Base-by-base conservation (phyloP, 23 tunicate species). In the Ascidia mentula region DNA sequence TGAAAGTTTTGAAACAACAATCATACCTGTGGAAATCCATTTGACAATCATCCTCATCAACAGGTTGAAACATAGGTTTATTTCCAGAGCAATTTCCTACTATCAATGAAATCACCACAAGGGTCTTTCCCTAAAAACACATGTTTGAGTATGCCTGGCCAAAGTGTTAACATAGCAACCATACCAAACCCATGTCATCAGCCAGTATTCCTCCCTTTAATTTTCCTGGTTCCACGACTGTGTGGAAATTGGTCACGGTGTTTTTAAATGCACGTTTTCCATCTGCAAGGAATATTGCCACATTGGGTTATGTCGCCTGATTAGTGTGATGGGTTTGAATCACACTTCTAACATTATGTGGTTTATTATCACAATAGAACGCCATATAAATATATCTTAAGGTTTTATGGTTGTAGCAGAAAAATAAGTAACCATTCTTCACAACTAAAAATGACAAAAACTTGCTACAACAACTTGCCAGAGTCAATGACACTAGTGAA, bases 121-220 rank as follows among this genome's bases (percentile, higher is more conserved):
- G 79, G 39, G 85, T 82, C 72, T 82, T 82, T 9, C 85, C 85
- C 85, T 82, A 38, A 82, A 39, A 70, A 6, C 15, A 65, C 33
- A 3, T 36, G 3, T 18, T 70, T 7, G 4, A 32, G 7, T 70
- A 53, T 9, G 13, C n/a, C n/a, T n/a, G n/a, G n/a, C n/a, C n/a
- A n/a, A n/a, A n/a, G n/a, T n/a, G n/a, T n/a, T n/a, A n/a, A n/a
- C 53, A 28, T 17, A 15, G 26, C 12, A 40, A 8, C 7, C 39
- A 5, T 82, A 82, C 85, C 85, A 82, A 45, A 33, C 85, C 85
- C 85, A 82, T 82, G 65, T 82, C 85, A 37, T 82, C 85, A 32
- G 85, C 85, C 13, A 82, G 40, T 2, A 82, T 82, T 9, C 85
- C 85, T 82, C 85, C 85, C 9, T 40, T 72, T 12, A 82, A 80